Base-by-base conservation (phyloP, 2,888 invertebrate genomes). In the Ochlodes sylvanus region DNA sequence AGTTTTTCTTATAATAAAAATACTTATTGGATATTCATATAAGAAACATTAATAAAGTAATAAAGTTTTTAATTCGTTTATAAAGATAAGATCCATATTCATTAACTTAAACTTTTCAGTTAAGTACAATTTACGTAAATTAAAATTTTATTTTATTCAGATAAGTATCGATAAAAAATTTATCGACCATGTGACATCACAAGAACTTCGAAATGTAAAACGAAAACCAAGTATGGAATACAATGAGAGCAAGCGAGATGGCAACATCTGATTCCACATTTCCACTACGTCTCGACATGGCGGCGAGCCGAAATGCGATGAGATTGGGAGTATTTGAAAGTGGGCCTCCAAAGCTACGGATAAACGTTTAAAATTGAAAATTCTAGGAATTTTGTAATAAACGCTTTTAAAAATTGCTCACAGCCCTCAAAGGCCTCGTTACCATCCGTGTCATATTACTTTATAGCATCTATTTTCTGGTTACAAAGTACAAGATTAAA, bases 191-290 rank as follows among this genome's bases (percentile, higher is more conserved):
- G 10, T 41, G 14, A 55, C 85, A 69, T 69, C 88, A 80, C 86
- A 89, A 83, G 65, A 75, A 73, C 75, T 77, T 83, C 79, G 79
- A 89, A 90, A 89, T 85, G 87, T 88, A 92, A 92, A 92, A 92
- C 85, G 92, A 92, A 91, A 89, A 87, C 90, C 89, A 91, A 90
- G 90, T 89, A 88, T 81, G 89, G 92, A 85, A 84, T 86, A 92
- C 89, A 91, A 91, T 88, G 86, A 86, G 92, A 84, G 87, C 61
- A 82, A 91, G 76, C 69, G 84, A 78, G 84, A 75, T 61, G 69
- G 72, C 75, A 71, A 77, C 57, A 72, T 60, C 42, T 71, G 66
- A 17, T 50, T 50, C 50, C 50, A 50, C 50, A 50, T 56, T 68
- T 71, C 44, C 82, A 73, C 71, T 72, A 70, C 79, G 83, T 84